Evolutionary conservation across 2,888 invertebrate genomes (phyloP).

Genomic region (Nebria brevicollis): DNA sequence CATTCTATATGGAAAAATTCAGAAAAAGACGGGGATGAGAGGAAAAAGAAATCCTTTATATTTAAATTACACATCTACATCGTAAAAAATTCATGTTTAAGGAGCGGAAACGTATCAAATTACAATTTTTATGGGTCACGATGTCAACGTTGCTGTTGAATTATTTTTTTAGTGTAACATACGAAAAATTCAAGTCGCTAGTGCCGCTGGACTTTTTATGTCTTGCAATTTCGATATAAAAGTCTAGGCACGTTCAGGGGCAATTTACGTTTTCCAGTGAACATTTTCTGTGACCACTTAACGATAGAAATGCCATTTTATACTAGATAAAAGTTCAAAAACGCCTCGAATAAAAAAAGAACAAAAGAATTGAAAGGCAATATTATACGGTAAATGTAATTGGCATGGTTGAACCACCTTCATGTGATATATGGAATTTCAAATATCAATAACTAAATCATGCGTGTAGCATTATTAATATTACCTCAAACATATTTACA

Average conservation of each 20-base stretch:
- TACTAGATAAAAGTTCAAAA: slow-evolving; percentile 40
- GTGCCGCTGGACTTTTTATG: slow-evolving; percentile 14
- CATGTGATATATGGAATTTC: slow-evolving; percentile 18
- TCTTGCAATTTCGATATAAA: slow-evolving; percentile 22
- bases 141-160: slow-evolving; percentile 32
- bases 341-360: slow-evolving; percentile 27
- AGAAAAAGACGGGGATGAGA: background rate
- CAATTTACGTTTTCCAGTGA: slow-evolving; percentile 39
- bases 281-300: slow-evolving; percentile 45
- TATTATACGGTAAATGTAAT: slow-evolving; percentile 31
- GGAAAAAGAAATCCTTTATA: slow-evolving; percentile 5
- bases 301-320: slow-evolving; percentile 44
- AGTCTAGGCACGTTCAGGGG: slow-evolving; percentile 16
- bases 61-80: slow-evolving; percentile 24
- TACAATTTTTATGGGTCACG: slow-evolving; percentile 31
- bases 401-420: slow-evolving; percentile 25
- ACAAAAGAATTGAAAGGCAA: slow-evolving; percentile 33
- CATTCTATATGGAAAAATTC: background rate
- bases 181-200: background rate
- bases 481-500: background rate
- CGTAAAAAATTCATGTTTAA: slow-evolving; percentile 34
- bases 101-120: slow-evolving; percentile 24
- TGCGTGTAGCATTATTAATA: background rate
- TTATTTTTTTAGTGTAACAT: slow-evolving; percentile 10
- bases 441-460: slow-evolving; percentile 25